phyloP scores from a whole-genome alignment of 2,113 vertebrate genomes.

The Verasper variegatus region DNA sequence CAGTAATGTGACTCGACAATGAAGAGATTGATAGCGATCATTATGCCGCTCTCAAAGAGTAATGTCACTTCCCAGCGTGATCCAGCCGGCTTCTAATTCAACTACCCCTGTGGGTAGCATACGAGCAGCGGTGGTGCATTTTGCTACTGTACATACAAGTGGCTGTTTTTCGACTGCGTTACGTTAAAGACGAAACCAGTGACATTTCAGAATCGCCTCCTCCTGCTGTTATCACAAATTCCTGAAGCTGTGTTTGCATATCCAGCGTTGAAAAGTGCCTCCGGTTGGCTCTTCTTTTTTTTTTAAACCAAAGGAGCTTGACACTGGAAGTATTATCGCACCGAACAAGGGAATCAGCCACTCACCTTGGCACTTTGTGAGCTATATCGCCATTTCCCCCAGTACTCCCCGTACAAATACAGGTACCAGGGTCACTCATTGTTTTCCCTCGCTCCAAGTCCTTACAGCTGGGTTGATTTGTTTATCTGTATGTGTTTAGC shows the following conservation, averaged over 20 bases:
- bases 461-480: constrained; percentile 87
- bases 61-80: constrained; percentile 81
- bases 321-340: constrained; percentile 47
- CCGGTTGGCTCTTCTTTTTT: constrained; percentile 5
- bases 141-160: constrained; percentile 40
- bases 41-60: constrained; percentile 85
- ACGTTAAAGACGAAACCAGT: constrained; percentile 40
- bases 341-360: constrained; percentile 80
- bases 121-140: constrained; percentile 48
- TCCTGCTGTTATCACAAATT: constrained; percentile 47
- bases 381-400: constrained; percentile 81
- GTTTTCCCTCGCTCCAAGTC: constrained; percentile 79
- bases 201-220: constrained; percentile 43
- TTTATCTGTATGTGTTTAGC: constrained; percentile 84
- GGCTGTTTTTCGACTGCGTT: constrained; percentile 4
- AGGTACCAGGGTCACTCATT: constrained; percentile 86
- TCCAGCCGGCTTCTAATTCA: constrained; percentile 84
- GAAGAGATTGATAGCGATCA: constrained; percentile 87
- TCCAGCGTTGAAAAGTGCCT: constrained; percentile 29
- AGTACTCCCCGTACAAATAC: constrained; percentile 84
- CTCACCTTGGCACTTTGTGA: constrained; percentile 77
- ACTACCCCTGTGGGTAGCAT: constrained; percentile 78
- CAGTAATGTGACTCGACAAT: constrained; percentile 82
- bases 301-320: constrained; percentile 16
- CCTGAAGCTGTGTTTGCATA: constrained; percentile 24